Conservation (phyloP, 2,888 invertebrate genomes). For the Cataglyphis rosenhaueri region DNA sequence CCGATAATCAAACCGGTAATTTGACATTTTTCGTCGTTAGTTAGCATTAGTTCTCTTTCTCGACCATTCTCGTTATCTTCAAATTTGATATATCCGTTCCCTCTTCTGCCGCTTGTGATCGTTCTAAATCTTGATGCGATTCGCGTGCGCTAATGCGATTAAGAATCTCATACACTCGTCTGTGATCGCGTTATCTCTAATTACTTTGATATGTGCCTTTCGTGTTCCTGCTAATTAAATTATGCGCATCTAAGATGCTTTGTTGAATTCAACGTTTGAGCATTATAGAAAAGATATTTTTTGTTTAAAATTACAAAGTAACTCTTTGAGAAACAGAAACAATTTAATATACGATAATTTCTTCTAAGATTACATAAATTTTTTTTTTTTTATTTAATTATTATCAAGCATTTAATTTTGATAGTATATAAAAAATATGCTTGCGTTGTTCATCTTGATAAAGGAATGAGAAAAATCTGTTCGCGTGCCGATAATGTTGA, state of each 20-base stretch:
- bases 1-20: conserved; percentile 35
- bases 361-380: background rate
- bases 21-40: conserved; percentile 64
- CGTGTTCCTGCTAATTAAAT: conserved; percentile 43
- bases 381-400: background rate
- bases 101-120: conserved; percentile 40
- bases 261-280: conserved; percentile 7
- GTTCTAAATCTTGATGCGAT: conserved; percentile 51
- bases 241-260: conserved; percentile 33
- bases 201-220: conserved; percentile 50
- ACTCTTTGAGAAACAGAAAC: background rate
- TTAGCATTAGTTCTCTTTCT: conserved; percentile 4
- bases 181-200: conserved; percentile 51
- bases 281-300: background rate
- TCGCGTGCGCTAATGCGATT: conserved; percentile 51
- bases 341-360: background rate
- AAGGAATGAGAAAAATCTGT: conserved; percentile 28
- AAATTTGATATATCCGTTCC: conserved; percentile 61
- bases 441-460: background rate
- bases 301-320: background rate
- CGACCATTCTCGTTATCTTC: conserved; percentile 64
- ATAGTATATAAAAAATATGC: background rate
- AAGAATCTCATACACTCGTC: conserved; percentile 44
- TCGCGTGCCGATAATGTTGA: background rate
- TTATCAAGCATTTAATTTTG: background rate